Percentiles rank a stretch among this genome's conserved stretches.
phyloP scores from a whole-genome alignment of 2,888 invertebrate genomes.

The Elysia crispata region DNA sequence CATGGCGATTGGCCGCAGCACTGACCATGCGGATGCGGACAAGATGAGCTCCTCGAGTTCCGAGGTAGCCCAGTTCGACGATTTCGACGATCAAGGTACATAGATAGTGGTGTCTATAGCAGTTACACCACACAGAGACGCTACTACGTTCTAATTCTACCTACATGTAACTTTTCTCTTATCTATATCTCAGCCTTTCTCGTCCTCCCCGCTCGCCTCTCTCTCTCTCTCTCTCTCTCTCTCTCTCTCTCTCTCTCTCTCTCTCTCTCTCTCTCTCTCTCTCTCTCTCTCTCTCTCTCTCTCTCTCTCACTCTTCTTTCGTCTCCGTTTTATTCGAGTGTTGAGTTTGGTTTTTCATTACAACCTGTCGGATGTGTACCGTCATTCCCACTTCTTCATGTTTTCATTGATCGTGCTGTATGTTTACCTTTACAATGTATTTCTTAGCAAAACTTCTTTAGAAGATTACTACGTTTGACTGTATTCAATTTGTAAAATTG shows the following conservation, averaged over 20 bases:
- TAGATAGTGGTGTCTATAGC: conserved; percentile 10
- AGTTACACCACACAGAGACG: too few species aligned
- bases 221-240: too few species aligned
- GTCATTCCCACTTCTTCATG: conserved; percentile 16
- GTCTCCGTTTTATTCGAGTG: too few species aligned
- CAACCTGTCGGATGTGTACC: conserved; percentile 6
- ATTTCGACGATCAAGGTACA: conserved; percentile 67
- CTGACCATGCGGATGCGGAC: conserved; percentile 52
- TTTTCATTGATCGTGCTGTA: neutral
- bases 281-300: too few species aligned
- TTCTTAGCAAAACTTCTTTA: too few species aligned
- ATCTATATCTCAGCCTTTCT: too few species aligned
- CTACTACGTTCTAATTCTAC: neutral
- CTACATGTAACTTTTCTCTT: conserved; percentile 16
- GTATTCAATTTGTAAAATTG: neutral
- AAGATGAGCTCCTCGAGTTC: conserved; percentile 70
- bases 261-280: too few species aligned
- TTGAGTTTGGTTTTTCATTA: too few species aligned
- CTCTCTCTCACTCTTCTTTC: too few species aligned
- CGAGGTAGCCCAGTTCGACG: conserved; percentile 71
- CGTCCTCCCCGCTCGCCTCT: too few species aligned
- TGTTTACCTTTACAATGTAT: too few species aligned
- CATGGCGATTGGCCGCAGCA: conserved; percentile 29
- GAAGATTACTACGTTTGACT: neutral
- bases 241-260: too few species aligned